These are phyloP conservation scores for Ramazzottius varieornatus DNA, from an alignment of 2,888 invertebrate genomes.

Conservation along the genomic window DNA sequence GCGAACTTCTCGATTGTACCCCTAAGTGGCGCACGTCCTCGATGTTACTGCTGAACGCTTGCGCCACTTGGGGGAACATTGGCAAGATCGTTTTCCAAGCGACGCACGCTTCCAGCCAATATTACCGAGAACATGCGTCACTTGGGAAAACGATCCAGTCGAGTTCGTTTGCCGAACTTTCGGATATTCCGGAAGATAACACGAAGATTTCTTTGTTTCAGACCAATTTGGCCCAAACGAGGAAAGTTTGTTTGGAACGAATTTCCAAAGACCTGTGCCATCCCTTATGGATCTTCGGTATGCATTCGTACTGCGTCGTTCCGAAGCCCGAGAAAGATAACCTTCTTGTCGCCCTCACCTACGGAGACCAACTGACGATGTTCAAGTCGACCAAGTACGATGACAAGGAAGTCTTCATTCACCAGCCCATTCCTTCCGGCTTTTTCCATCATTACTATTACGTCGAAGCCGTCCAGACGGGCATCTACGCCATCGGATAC, in stretches of 20 bases:
- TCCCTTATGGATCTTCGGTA: constrained; percentile 20
- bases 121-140: too few species aligned
- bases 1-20: too few species aligned
- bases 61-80: background rate
- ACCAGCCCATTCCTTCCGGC: constrained; percentile 13
- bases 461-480: background rate
- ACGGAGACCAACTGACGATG: too few species aligned
- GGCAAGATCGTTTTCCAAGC: background rate
- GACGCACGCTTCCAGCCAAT: too few species aligned
- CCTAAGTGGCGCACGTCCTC: too few species aligned
- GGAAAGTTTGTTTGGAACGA: constrained; percentile 8
- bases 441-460: constrained; percentile 10
- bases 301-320: constrained; percentile 15
- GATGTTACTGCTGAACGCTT: background rate
- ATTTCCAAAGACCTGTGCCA: constrained; percentile 15
- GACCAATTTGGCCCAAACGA: background rate
- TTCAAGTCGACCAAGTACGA: too few species aligned
- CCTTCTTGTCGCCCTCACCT: background rate
- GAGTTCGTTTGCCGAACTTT: background rate
- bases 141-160: too few species aligned
- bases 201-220: background rate
- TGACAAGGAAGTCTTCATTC: too few species aligned
- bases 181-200: background rate
- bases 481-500: background rate
- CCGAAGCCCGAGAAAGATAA: constrained; percentile 11